phyloP scores from a whole-genome alignment of 1,140 invertebrate species.

The Mycetomoellerius zeteki region DNA sequence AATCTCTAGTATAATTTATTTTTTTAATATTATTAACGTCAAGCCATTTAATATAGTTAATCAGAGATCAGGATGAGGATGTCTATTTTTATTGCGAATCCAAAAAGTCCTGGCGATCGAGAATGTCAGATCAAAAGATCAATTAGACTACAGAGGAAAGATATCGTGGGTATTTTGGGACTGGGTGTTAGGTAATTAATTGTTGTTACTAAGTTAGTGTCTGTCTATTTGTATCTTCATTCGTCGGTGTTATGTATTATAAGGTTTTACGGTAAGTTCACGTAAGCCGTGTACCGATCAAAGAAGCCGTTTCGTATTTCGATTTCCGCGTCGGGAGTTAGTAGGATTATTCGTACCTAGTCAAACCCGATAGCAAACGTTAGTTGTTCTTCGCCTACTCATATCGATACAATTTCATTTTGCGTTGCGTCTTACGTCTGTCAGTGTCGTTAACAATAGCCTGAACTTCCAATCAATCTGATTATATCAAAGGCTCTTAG shows the following conservation, averaged over 20 bases:
- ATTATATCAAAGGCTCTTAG: background rate
- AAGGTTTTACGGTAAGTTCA: constrained; percentile 31
- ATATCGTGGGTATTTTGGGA: background rate
- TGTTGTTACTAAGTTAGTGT: constrained; percentile 58
- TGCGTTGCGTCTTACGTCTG: background rate
- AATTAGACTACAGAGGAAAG: background rate
- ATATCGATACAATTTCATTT: background rate
- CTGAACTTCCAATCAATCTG: background rate
- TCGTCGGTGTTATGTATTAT: constrained; percentile 45
- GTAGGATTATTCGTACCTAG: constrained; percentile 48
- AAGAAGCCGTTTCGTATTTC: constrained; percentile 31
- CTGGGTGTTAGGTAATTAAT: constrained; percentile 8
- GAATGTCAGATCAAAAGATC: background rate
- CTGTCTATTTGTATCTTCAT: constrained; percentile 55
- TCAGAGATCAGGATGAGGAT: background rate
- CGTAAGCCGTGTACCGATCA: constrained; percentile 6
- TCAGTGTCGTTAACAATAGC: background rate
- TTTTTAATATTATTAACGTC: background rate
- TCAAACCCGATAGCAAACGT: constrained; percentile 33
- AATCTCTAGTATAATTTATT: background rate
- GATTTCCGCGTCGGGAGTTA: constrained; percentile 28
- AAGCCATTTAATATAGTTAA: background rate
- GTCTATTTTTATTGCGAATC: background rate
- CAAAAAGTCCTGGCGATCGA: background rate
- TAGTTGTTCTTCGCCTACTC: constrained; percentile 14